phyloP scores from a whole-genome alignment of 2,888 invertebrate genomes.

The Ochropacha duplaris region DNA sequence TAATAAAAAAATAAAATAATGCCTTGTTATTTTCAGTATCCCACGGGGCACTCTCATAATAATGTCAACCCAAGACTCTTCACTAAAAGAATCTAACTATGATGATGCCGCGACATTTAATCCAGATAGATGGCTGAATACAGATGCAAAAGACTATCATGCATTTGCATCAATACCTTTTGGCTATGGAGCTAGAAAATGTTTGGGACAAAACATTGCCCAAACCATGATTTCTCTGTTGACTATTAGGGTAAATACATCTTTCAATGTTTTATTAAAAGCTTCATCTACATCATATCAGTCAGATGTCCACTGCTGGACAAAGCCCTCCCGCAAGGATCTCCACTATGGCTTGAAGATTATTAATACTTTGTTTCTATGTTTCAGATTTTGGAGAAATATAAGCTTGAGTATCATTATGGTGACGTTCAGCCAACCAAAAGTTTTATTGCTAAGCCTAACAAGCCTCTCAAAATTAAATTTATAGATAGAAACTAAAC shows the following conservation, averaged over 20 bases:
- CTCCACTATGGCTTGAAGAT: too few relatives aligned
- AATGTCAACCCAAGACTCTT: conserved; percentile 85
- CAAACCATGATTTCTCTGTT: conserved; percentile 83
- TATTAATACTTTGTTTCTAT: neutral
- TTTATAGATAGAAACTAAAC: conserved; percentile 81
- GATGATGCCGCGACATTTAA: conserved; percentile 84
- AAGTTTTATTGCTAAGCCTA: conserved; percentile 83
- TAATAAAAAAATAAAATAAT: neutral
- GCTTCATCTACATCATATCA: too few relatives aligned
- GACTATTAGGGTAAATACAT: conserved; percentile 75
- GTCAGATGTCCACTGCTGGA: too few relatives aligned
- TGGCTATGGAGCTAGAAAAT: conserved; percentile 84
- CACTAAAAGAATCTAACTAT: conserved; percentile 84
- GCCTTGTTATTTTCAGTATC: conserved; percentile 50
- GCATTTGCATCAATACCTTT: conserved; percentile 85
- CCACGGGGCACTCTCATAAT: conserved; percentile 84
- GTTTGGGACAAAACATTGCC: conserved; percentile 84
- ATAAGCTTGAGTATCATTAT: conserved; percentile 86
- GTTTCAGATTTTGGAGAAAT: conserved; percentile 84
- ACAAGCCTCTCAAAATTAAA: conserved; percentile 84
- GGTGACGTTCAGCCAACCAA: conserved; percentile 84
- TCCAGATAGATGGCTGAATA: conserved; percentile 85
- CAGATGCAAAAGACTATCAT: conserved; percentile 66
- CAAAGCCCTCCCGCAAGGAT: too few relatives aligned
- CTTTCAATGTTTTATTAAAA: too few relatives aligned